Percentiles rank a stretch among this genome's conserved stretches.
Conservation (phyloP, 2,888 invertebrate genomes). For the Deroplatys truncata region DNA sequence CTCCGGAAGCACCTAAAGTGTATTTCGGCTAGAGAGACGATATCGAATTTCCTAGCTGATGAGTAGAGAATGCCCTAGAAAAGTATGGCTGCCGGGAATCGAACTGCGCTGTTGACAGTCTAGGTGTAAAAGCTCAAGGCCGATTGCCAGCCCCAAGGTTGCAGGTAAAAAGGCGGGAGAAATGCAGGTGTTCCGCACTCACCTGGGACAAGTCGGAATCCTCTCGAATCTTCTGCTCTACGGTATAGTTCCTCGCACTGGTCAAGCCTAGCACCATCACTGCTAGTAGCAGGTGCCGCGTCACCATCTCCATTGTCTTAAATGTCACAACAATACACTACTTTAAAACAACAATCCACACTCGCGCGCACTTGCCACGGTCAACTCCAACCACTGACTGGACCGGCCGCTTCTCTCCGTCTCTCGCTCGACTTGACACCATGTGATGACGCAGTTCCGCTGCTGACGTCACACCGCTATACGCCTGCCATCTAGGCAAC, state of each 20-base stretch:
- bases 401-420: neutral
- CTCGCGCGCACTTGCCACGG: neutral
- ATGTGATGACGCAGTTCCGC: slow-evolving; percentile 15
- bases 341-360: neutral
- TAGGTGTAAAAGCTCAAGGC: neutral
- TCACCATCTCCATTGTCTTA: neutral
- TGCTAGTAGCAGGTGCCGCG: neutral
- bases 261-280: neutral
- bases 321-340: neutral
- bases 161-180: neutral
- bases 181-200: slow-evolving; percentile 34
- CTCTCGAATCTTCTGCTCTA: slow-evolving; percentile 60
- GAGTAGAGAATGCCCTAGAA: no score
- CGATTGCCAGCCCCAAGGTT: neutral
- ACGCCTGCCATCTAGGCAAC: slow-evolving; percentile 18
- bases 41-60: no score
- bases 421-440: neutral
- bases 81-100: no score
- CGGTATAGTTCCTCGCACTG: slow-evolving; percentile 41
- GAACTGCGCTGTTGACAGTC: no score
- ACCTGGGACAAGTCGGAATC: slow-evolving; percentile 68
- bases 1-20: no score
- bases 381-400: neutral
- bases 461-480: slow-evolving; percentile 8
- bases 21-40: no score